Evolutionary conservation across 1,140 invertebrate genomes (phyloP).

Genomic region (Tetramorium alpestre): DNA sequence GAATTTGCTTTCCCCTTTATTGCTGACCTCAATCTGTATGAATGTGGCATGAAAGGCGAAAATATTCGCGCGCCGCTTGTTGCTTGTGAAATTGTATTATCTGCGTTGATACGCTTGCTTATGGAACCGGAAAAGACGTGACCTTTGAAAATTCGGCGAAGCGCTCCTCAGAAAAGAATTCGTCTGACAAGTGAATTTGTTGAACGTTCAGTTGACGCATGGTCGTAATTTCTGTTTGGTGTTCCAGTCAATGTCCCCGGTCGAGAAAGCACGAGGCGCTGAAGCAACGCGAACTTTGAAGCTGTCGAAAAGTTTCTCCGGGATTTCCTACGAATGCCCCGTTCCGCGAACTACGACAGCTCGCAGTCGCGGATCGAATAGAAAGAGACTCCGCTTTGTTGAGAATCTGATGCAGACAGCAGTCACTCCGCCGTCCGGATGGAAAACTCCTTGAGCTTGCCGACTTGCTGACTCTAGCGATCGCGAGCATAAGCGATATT

Average conservation of each 20-base stretch:
- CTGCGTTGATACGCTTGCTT: not conserved
- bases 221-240: conserved; percentile 69
- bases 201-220: conserved; percentile 37
- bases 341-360: conserved; percentile 52
- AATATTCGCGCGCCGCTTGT: conserved; percentile 23
- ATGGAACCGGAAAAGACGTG: not conserved
- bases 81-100: conserved; percentile 38
- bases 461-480: conserved; percentile 42
- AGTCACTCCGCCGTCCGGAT: conserved; percentile 39
- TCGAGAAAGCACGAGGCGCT: conserved; percentile 52
- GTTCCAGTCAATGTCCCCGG: conserved; percentile 65
- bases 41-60: not conserved
- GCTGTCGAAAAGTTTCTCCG: conserved; percentile 64
- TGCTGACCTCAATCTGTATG: not conserved
- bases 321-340: conserved; percentile 66
- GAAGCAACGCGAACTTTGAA: conserved; percentile 67
- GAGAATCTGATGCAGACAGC: conserved; percentile 53
- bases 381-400: conserved; percentile 52
- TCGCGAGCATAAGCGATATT: conserved; percentile 43
- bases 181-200: conserved; percentile 54
- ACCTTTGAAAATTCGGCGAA: conserved; percentile 35
- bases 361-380: conserved; percentile 55
- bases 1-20: not conserved
- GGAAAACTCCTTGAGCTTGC: conserved; percentile 39
- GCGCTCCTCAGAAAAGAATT: conserved; percentile 30